Base-by-base conservation (phyloP, 2,797 vertebrate species). In the Rhabdomys pumilio region DNA sequence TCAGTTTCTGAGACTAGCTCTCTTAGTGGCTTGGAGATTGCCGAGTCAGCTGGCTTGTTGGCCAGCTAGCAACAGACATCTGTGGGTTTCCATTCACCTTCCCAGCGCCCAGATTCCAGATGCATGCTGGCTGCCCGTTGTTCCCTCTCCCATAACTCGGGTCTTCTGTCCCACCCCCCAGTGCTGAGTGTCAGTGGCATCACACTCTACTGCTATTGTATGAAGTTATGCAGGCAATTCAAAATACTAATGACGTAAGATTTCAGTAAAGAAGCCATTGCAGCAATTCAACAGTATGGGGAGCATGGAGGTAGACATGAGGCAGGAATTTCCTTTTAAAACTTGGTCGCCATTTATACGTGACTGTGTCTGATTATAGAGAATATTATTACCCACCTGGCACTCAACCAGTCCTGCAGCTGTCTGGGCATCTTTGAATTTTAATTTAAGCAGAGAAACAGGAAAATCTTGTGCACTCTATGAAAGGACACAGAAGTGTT, bases 351-450 rank as follows among this genome's bases (percentile, higher is more conserved):
- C 34, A 7, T 67, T 83, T 92, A 2, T 44, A 57, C 59, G 50
- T 24, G 63, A 83, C 80, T 57, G 4, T 31, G 38, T 77, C 55
- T 47, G 55, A 65, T 73, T 24, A 4, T n/a, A 55, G 89, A 87
- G 24, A 84, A 65, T 8, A 41, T 89, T 38, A 57, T 67, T 63
- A 15, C 57, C 67, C 47, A 77, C 61, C 34, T 73, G 79, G 57
- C 41, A 8, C 20, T 83, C 38, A 63, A 34, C 44, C 61, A 86
- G 9, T 19, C 63, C 89, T 90, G 61, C 76, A 82, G 85, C 44
- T 79, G 44, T 81, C 82, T 92, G 93, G 63, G 65, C 73, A 80
- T 65, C 90, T 96, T 84, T 93, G 93, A 96, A 90, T 9, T 90
- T 90, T 41, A 59, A 77, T 59, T 34, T 72, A 84, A 94, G 76